Base-by-base conservation (phyloP, 2,113 vertebrate genomes). In the Propithecus coquereli region DNA sequence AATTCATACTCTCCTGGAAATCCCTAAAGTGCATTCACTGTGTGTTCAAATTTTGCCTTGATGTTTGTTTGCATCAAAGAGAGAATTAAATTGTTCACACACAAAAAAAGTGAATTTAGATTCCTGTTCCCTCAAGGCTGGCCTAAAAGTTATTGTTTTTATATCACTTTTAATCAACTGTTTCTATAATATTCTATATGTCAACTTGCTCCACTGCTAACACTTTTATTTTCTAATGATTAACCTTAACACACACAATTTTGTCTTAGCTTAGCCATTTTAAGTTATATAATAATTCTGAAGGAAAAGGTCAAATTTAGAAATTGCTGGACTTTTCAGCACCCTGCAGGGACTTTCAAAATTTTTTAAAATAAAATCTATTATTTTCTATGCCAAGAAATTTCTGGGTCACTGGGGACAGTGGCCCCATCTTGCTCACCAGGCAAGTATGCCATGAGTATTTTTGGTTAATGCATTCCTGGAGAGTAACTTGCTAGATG, bases 31-130 rank as follows among this genome's bases (percentile, higher is more conserved):
- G 5, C 30, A 10, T 37, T 94, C 59, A 8, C 61, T 23, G 40
- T 57, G 76, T 52, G 65, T 71, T 84, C 40, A 52, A 23, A 68
- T 40, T 83, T 45, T 86, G 83, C 90, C 90, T 84, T 61, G 43
- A 22, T 71, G 87, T 95, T 65, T 68, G 66, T 32, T 89, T 65
- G 63, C 61, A 92, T 87, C 90, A 79, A 91, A 59, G 73, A 77
- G 68, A 76, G 90, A 95, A 97, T 93, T 91, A 86, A 97, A 94
- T 90, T 94, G 87, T 73, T 82, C 79, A 74, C 90, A 23, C 50
- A 8, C 65, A 37, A 40, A 27, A 82, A 90, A 23, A 74, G 68
- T 17, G 54, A 93, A 86, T 87, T 61, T 20, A 40, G 43, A 47
- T 68, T 34, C 30, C 30, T 2, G 20, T 32, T 87, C 74, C 87